These are phyloP conservation scores for Tachina fera DNA, from an alignment of 2,888 invertebrate genomes.

Conservation along the genomic window DNA sequence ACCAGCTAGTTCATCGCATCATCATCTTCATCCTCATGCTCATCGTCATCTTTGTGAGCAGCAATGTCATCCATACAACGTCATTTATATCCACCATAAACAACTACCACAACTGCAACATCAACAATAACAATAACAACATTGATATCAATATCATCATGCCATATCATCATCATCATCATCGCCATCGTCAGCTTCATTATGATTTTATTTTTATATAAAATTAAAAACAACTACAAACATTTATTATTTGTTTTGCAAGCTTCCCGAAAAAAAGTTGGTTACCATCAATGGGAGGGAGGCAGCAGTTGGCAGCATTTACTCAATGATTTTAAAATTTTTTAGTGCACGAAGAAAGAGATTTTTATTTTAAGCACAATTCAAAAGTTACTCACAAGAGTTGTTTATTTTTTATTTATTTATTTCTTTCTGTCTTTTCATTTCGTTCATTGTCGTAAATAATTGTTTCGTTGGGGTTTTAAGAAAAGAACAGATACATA, in stretches of 20 bases:
- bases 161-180: slow-evolving; percentile 12
- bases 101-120: not conserved
- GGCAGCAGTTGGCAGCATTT: not conserved
- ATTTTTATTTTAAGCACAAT: slow-evolving; percentile 3
- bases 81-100: slow-evolving; percentile 40
- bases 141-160: slow-evolving; percentile 11
- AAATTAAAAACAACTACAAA: slow-evolving; percentile 53
- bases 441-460: slow-evolving; percentile 20
- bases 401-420: too few relatives aligned
- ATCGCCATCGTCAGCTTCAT: slow-evolving; percentile 26
- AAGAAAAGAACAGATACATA: slow-evolving; percentile 2
- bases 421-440: not conserved
- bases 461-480: slow-evolving; percentile 15
- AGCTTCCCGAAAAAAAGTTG: not conserved
- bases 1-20: not conserved
- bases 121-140: slow-evolving; percentile 11
- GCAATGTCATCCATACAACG: slow-evolving; percentile 19
- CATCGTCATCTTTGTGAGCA: slow-evolving; percentile 35
- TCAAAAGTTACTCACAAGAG: slow-evolving; percentile 60
- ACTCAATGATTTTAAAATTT: slow-evolving; percentile 49
- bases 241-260: slow-evolving; percentile 50
- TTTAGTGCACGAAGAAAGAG: slow-evolving; percentile 23
- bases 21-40: not conserved
- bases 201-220: slow-evolving; percentile 17
- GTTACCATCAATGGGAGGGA: not conserved